Evolutionary conservation across 2,797 vertebrate species (phyloP), one percentile per base, ranked within the genome.

Genomic region (Falco concolor): DNA sequence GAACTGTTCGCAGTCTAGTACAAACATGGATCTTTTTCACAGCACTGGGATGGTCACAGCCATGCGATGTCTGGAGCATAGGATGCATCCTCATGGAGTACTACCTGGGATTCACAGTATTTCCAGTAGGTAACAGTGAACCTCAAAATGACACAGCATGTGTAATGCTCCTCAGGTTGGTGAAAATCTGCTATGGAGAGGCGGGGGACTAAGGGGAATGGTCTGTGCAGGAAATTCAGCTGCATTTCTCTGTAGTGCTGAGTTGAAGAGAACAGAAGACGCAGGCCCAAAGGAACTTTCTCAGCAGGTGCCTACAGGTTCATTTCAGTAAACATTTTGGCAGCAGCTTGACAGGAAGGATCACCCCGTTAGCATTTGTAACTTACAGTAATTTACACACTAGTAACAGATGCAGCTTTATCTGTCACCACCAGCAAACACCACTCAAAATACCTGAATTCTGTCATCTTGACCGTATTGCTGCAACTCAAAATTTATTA

Each of bases 61-160:
- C 99, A 2, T 99, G 99, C 95, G 99, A 99, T 44, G 98, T 99
- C 45, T 99, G 99, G 98, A 99, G 99, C 84, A 97, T 99, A 25
- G 99, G 98, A 13, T 99, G 98, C 75, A 98, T 99, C 90, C 98
- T 99, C 82, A 98, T 98, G 8, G 99, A 99, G 70, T 99, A 99
- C 87, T 99, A 99, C 82, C 98, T 99, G n/a, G 99, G 99, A 63
- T 98, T 98, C 75, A 99, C 98, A 3, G 97, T 99, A 18, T 99
- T 99, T 97, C 99, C 99, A 97, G 98, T 99, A 95, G 73, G 97
- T 96, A 56, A 47, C 53, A 32, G 1, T 12, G 34, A 45, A 10
- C 34, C 42, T 53, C 13, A 6, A 10, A n/a, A 16, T 2, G 30
- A 7, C 11, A 22, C 32, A n/a, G 42, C 2, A 2, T 8, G 6